phyloP scores from a whole-genome alignment of 1,140 invertebrate species.

The Camponotus floridanus region DNA sequence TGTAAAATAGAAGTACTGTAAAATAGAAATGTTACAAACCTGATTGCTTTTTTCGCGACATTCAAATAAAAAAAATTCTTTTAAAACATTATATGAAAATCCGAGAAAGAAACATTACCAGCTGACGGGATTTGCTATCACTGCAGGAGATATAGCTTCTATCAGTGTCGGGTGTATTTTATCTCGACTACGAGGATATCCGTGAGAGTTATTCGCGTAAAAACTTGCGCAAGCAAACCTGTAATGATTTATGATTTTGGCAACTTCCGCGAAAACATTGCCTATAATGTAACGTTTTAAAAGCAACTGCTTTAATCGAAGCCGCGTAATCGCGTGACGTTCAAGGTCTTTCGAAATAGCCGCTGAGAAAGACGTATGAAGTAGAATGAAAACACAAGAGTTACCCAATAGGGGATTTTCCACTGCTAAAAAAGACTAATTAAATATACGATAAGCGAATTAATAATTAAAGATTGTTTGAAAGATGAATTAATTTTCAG shows the following conservation, averaged over 20 bases:
- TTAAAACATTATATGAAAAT: background rate
- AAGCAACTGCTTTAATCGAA: conserved; percentile 2
- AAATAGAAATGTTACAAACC: too few species aligned
- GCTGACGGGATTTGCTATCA: background rate
- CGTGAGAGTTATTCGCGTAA: conserved; percentile 26
- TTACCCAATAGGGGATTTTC: background rate
- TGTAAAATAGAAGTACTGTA: too few species aligned
- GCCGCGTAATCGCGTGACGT: background rate
- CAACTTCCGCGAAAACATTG: conserved; percentile 39
- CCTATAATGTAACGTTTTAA: background rate
- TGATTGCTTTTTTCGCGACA: background rate
- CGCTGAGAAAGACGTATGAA: background rate
- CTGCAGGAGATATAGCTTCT: background rate
- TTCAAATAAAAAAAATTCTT: background rate
- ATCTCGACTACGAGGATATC: background rate
- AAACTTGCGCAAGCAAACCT: conserved; percentile 3
- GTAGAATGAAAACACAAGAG: background rate
- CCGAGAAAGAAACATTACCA: background rate
- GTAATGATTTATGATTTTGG: conserved; percentile 14
- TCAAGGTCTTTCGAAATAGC: conserved; percentile 58
- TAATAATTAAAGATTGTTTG: background rate
- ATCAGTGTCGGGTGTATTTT: background rate
- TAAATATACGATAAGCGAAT: background rate
- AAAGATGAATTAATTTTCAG: background rate
- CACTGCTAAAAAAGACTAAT: background rate